These are phyloP conservation scores for Phymastichus coffea DNA, from an alignment of 1,140 invertebrate species.

Conservation along the genomic window DNA sequence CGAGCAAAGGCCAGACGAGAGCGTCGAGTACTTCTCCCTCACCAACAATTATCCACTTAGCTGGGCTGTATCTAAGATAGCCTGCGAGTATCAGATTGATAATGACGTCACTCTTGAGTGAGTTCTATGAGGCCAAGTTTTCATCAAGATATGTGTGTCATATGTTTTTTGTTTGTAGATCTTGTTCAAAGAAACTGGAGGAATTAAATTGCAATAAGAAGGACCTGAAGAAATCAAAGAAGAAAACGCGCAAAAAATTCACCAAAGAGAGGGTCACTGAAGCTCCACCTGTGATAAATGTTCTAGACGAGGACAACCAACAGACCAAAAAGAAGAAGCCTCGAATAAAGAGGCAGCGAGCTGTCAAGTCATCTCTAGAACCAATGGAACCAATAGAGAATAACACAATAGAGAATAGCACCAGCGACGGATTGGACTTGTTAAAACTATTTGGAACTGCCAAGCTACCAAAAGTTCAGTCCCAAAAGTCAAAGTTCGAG, in stretches of 20 bases:
- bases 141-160: no score
- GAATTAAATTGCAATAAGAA: conserved; percentile 55
- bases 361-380: conserved; percentile 36
- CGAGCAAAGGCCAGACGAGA: conserved; percentile 9
- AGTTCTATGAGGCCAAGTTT: conserved; percentile 16
- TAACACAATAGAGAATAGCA: conserved; percentile 26
- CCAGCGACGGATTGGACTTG: conserved; percentile 33
- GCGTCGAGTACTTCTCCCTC: conserved; percentile 28
- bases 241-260: conserved; percentile 48
- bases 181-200: conserved; percentile 60
- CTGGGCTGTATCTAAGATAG: conserved; percentile 62
- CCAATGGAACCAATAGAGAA: conserved; percentile 27
- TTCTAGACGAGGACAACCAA: conserved; percentile 41
- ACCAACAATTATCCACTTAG: conserved; percentile 53
- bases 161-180: conserved; percentile 41
- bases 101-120: conserved; percentile 59
- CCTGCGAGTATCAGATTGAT: conserved; percentile 57
- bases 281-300: conserved; percentile 13
- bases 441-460: conserved; percentile 53
- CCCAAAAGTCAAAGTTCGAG: conserved; percentile 39
- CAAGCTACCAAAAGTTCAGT: conserved; percentile 43
- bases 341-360: conserved; percentile 44
- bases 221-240: conserved; percentile 53
- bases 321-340: conserved; percentile 58
- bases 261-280: conserved; percentile 45